Base-by-base conservation (phyloP, 1,140 invertebrate species). In the Pissodes strobi region DNA sequence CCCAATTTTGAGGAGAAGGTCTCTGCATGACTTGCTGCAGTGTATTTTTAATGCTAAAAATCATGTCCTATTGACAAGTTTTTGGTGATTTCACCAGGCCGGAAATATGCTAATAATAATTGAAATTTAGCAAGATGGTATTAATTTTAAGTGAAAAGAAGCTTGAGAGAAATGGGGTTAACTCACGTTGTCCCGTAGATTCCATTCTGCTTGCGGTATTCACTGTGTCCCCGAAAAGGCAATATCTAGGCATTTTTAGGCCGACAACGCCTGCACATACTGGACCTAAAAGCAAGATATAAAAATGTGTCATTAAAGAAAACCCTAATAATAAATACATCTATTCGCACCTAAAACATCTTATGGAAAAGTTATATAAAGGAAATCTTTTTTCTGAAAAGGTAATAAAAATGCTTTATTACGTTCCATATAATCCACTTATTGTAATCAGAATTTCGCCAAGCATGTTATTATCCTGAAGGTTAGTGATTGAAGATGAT, bases 191-290 rank as follows among this genome's bases (percentile, higher is more conserved):
- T 25, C 93, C 92, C 27, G 90, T 94, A 0, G 93, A 95, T 81
- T 97, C 94, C 94, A 97, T 96, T 48, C 94, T 83, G 18, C 91
- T 94, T 0, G 94, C 92, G 0, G 93, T 96, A 77, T 97, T 97
- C 3, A 97, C 92, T 0, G 93, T 94, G 70, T 95, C 93, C 0
- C 93, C 93, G 73, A 93, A 93, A 0, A 96, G 79, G 76, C 93
- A 95, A 74, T 94, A 96, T 46, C 92, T 81, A 0, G 93, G 93
- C 92, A 95, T 95, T 77, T 93, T 93, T 15, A 91, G 76, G 0
- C 93, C 93, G 0, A 96, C 93, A 0, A 95, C 92, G 5, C 93
- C 93, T 0, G 92, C 91, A 71, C 90, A 92, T 8, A 92, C 90
- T 8, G 90, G 88, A 17, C 86, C 85, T 81, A 71, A 73, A 76